Conservation (phyloP, 2,888 invertebrate species). For the Mesoligia furuncula region DNA sequence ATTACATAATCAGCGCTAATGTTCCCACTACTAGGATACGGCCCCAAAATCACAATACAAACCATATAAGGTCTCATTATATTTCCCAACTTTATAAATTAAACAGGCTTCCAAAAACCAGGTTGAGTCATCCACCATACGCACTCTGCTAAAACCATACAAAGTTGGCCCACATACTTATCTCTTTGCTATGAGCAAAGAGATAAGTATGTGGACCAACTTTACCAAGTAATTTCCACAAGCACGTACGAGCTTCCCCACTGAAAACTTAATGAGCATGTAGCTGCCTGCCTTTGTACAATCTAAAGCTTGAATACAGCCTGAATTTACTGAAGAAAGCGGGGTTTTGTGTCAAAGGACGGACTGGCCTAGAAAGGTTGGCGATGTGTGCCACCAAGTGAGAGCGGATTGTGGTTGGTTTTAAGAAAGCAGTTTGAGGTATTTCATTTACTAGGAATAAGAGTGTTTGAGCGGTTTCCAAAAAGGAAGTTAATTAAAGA, state of each 20-base stretch:
- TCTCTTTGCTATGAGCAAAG: slow-evolving; percentile 8
- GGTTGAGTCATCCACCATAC: slow-evolving; percentile 11
- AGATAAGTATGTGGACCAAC: no score
- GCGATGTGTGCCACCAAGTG: slow-evolving; percentile 5
- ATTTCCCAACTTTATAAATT: neutral
- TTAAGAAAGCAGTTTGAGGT: neutral
- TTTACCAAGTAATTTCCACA: slow-evolving; percentile 38
- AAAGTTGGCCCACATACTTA: neutral
- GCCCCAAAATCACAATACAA: neutral
- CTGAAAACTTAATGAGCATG: slow-evolving; percentile 65
- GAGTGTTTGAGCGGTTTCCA: neutral
- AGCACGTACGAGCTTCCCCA: slow-evolving; percentile 33
- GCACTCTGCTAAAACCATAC: slow-evolving; percentile 15
- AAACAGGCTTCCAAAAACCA: neutral
- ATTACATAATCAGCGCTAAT: no score
- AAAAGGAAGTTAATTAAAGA: neutral
- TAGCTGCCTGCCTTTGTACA: slow-evolving; percentile 38
- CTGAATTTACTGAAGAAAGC: slow-evolving; percentile 52
- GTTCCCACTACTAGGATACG: neutral
- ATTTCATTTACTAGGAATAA: neutral
- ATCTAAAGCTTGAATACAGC: slow-evolving; percentile 55
- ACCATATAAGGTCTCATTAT: neutral
- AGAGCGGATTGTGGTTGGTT: neutral
- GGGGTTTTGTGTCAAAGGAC: slow-evolving; percentile 47
- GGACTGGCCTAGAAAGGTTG: slow-evolving; percentile 47